Evolutionary conservation across 2,888 invertebrate genomes (phyloP).

Genomic region (Scaptomyza parva): DNA sequence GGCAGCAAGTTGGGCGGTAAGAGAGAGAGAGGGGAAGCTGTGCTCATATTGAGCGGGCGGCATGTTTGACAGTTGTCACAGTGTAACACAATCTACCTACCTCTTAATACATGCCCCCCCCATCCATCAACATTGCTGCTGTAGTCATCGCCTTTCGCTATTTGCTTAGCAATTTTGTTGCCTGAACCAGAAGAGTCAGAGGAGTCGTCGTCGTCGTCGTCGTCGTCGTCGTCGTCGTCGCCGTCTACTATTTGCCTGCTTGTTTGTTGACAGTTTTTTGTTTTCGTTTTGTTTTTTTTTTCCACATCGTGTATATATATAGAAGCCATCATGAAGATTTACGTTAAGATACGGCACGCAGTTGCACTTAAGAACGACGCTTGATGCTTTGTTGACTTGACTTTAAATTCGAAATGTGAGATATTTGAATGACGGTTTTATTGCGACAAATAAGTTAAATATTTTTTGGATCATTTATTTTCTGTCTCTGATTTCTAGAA

Average conservation of each 20-base stretch:
- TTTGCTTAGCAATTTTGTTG: constrained; percentile 70
- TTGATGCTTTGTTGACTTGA: constrained; percentile 38
- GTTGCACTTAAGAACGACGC: constrained; percentile 49
- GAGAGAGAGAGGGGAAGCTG: background rate
- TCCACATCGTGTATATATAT: background rate
- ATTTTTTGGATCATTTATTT: background rate
- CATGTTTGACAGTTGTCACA: constrained; percentile 44
- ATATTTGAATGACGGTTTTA: constrained; percentile 12
- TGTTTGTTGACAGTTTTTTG: constrained; percentile 52
- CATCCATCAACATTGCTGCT: background rate
- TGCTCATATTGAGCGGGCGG: constrained; percentile 19
- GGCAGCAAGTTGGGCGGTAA: constrained; percentile 14
- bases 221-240: constrained; percentile 5
- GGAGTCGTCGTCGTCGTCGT: constrained; percentile 3
- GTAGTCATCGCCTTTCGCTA: constrained; percentile 52
- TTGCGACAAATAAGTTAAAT: constrained; percentile 2
- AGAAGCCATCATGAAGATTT: constrained; percentile 10
- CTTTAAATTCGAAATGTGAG: constrained; percentile 31
- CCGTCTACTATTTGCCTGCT: constrained; percentile 35
- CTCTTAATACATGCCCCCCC: background rate
- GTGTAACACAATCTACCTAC: constrained; percentile 14
- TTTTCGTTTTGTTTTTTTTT: constrained; percentile 27
- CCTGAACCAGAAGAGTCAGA: constrained; percentile 20
- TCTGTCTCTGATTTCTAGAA: background rate
- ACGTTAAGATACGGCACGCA: constrained; percentile 60